Evolutionary conservation across 1,140 invertebrate species (phyloP).

Genomic region (Bathynomus jamesi): DNA sequence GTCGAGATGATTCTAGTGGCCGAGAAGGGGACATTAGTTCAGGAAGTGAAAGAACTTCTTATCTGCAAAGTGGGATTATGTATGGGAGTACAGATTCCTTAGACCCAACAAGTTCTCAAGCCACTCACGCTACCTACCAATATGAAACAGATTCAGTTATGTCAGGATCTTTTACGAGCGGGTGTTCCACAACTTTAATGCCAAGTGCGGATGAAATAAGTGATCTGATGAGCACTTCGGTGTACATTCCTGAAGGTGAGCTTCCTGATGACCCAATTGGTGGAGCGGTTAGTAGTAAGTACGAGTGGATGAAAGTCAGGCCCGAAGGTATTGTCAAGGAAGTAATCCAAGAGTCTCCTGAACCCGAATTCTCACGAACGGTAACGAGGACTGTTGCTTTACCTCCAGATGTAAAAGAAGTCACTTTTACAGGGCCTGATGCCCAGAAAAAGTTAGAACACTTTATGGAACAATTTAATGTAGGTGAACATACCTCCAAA

Average conservation of each 20-base stretch:
- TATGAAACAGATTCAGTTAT: conserved; percentile 71
- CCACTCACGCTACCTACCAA: conserved; percentile 71
- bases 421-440: conserved; percentile 51
- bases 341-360: conserved; percentile 6
- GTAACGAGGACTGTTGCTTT: conserved; percentile 45
- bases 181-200: conserved; percentile 64
- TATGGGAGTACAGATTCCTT: conserved; percentile 51
- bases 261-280: conserved; percentile 4
- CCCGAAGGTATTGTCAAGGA: conserved; percentile 19
- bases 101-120: conserved; percentile 56
- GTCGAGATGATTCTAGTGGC: conserved; percentile 46
- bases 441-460: conserved; percentile 47
- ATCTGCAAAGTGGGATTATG: conserved; percentile 50
- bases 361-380: conserved; percentile 28
- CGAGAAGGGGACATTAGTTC: conserved; percentile 43
- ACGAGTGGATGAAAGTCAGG: background rate
- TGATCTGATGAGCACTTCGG: conserved; percentile 35
- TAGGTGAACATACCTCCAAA: conserved; percentile 48
- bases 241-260: conserved; percentile 31
- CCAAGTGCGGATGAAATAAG: conserved; percentile 53
- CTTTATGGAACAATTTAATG: conserved; percentile 48
- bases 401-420: conserved; percentile 48
- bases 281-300: background rate
- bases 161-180: conserved; percentile 70
- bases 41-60: conserved; percentile 32